phyloP scores from a whole-genome alignment of 1,140 invertebrate genomes.

The Tetranychus urticae region DNA sequence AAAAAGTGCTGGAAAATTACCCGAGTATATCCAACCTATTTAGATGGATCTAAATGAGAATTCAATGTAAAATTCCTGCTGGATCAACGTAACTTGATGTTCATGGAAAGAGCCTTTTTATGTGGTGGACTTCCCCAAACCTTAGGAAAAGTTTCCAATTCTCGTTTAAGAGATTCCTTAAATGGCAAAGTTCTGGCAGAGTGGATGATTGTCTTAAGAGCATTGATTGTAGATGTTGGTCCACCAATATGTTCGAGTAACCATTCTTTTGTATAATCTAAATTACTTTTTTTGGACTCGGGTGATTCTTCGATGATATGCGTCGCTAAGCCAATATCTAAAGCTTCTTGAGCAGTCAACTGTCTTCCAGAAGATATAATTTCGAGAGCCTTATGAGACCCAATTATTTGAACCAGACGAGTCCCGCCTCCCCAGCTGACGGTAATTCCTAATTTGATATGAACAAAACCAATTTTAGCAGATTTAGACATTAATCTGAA shows the following conservation, averaged over 20 bases:
- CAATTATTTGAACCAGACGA: conserved; percentile 18
- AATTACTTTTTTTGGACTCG: neutral
- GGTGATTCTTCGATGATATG: conserved; percentile 9
- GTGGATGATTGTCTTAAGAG: conserved; percentile 22
- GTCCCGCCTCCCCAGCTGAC: conserved; percentile 21
- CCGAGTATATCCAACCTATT: too few species aligned
- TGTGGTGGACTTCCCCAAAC: conserved; percentile 7
- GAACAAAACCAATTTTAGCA: conserved; percentile 21
- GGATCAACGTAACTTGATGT: conserved; percentile 6
- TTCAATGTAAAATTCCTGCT: too few species aligned
- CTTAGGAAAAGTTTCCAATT: conserved; percentile 1
- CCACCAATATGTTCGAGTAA: conserved; percentile 15
- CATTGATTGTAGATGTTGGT: conserved; percentile 17
- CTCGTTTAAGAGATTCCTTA: conserved; percentile 1
- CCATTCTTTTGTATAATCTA: conserved; percentile 20
- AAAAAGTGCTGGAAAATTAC: too few species aligned
- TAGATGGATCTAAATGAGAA: too few species aligned
- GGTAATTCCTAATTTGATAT: conserved; percentile 18
- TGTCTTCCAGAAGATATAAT: conserved; percentile 16
- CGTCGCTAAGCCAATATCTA: conserved; percentile 17
- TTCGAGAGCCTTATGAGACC: conserved; percentile 16
- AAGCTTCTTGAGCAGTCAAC: conserved; percentile 14
- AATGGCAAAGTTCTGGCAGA: conserved; percentile 16
- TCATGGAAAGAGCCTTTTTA: neutral
- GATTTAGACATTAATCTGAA: conserved; percentile 17